Evolutionary conservation across 2,113 vertebrate genomes (phyloP).

Genomic region (Myodes glareolus): DNA sequence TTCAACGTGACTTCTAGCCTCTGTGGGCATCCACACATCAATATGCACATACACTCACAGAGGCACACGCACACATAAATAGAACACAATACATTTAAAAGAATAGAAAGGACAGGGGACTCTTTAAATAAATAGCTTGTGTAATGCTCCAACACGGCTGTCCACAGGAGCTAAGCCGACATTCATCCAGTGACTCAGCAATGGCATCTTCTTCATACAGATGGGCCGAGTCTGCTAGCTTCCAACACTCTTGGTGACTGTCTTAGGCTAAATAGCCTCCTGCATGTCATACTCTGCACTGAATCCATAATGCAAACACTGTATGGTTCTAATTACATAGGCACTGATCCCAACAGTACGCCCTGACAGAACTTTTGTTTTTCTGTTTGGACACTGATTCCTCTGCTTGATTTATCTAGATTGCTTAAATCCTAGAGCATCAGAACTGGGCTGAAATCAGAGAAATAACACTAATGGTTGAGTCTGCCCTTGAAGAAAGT

Average conservation of each 20-base stretch:
- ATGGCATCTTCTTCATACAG: background rate
- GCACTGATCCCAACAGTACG: background rate
- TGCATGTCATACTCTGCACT: background rate
- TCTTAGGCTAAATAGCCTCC: background rate
- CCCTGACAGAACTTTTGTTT: background rate
- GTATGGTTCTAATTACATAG: background rate
- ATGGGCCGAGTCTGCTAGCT: background rate
- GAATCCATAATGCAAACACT: background rate
- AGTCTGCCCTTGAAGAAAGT: background rate
- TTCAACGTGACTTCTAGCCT: background rate
- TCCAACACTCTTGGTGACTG: background rate
- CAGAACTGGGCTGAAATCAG: background rate
- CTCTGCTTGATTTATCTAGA: background rate
- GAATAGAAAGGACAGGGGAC: background rate
- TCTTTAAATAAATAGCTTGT: background rate
- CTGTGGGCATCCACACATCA: background rate
- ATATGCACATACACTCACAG: background rate
- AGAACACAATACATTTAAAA: background rate
- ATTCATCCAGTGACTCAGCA: background rate
- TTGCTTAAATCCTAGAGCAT: background rate
- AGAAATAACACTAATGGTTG: background rate
- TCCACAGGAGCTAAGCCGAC: background rate
- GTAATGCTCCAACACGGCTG: background rate
- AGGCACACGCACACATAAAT: background rate
- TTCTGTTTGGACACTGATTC: constrained; percentile 8